Conservation (phyloP, 2,113 vertebrate species). For the Heloderma charlesbogerti region DNA sequence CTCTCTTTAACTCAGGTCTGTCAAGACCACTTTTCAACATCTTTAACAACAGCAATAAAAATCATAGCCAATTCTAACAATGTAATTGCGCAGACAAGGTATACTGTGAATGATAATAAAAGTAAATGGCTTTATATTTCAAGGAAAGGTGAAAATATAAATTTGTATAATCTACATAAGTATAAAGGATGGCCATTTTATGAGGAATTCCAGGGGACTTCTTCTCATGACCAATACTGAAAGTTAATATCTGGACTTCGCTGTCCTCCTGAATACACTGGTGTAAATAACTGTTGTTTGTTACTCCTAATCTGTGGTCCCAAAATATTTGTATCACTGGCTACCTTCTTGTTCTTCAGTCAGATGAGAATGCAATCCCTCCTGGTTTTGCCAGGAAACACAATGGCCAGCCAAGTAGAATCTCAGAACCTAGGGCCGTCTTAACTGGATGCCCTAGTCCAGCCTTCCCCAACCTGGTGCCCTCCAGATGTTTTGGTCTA, state of each 20-base stretch:
- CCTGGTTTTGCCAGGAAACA: neutral
- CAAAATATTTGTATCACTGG: neutral
- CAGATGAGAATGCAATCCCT: neutral
- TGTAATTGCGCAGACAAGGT: neutral
- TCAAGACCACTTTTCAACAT: neutral
- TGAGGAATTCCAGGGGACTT: neutral
- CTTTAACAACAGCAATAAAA: neutral
- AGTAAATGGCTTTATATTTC: neutral
- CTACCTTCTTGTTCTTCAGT: neutral
- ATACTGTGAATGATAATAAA: too few species aligned
- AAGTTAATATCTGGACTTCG: too few species aligned
- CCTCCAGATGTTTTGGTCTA: too few species aligned
- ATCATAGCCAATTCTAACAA: neutral
- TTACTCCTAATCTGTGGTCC: too few species aligned
- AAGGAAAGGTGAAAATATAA: neutral
- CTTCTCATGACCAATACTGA: neutral
- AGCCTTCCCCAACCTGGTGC: too few species aligned
- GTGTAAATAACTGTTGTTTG: too few species aligned
- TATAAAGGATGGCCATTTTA: neutral
- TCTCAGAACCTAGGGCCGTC: neutral
- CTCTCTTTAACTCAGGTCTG: neutral
- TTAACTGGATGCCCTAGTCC: neutral
- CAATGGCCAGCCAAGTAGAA: neutral
- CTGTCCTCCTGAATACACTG: too few species aligned
- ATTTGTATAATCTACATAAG: neutral